phyloP scores from a whole-genome alignment of 2,797 vertebrate genomes.

The Graptemys geographica region DNA sequence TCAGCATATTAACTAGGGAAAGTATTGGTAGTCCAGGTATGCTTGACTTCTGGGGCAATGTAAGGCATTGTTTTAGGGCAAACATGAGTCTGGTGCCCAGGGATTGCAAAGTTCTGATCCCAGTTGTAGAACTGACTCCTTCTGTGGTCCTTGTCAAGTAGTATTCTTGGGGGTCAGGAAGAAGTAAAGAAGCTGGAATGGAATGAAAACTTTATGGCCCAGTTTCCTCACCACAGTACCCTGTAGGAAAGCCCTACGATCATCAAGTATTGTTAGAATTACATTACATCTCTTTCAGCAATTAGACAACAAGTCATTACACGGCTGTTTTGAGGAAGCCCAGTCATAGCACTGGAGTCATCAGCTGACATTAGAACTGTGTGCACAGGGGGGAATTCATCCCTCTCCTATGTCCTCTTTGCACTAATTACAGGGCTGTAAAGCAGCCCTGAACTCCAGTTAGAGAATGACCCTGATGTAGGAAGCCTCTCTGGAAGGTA shows the following conservation, averaged over 20 bases:
- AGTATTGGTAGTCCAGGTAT: background rate
- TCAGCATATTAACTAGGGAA: accelerated
- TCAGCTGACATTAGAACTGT: constrained; percentile 21
- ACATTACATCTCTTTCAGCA: background rate
- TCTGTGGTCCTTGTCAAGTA: constrained; percentile 71
- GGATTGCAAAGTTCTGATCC: constrained; percentile 62
- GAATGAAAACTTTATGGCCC: background rate
- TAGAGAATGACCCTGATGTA: background rate
- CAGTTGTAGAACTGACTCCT: constrained; percentile 47
- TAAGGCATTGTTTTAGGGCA: constrained; percentile 54
- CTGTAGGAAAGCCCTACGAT: background rate
- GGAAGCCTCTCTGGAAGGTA: background rate
- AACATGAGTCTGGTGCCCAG: constrained; percentile 74
- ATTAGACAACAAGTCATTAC: background rate
- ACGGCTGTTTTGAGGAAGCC: constrained; percentile 28
- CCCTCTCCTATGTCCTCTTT: constrained; percentile 26
- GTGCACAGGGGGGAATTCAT: constrained; percentile 56
- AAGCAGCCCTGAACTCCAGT: background rate
- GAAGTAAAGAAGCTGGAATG: background rate
- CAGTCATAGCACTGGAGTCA: background rate
- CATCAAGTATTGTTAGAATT: background rate
- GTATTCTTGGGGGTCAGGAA: constrained; percentile 17
- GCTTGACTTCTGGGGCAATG: background rate
- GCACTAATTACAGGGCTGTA: constrained; percentile 25
- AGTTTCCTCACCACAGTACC: background rate